phyloP scores from a whole-genome alignment of 2,888 invertebrate genomes.

The Plusia festucae region DNA sequence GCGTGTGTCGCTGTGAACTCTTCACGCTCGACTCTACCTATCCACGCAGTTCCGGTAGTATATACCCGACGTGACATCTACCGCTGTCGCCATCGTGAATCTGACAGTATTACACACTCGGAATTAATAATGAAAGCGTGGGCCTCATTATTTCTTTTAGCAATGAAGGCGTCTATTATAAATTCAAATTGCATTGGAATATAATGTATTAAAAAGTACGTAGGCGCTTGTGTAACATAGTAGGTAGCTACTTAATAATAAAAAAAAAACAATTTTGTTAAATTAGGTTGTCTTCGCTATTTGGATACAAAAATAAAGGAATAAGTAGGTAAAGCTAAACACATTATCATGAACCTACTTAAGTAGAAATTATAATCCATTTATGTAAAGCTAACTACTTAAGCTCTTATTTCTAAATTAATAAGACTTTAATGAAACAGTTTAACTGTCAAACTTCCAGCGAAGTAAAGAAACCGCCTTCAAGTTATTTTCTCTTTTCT shows the following conservation, averaged over 20 bases:
- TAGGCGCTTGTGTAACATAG: background rate
- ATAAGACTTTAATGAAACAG: constrained; percentile 74
- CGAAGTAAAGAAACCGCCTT: constrained; percentile 67
- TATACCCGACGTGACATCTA: constrained; percentile 22
- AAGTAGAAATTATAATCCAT: constrained; percentile 38
- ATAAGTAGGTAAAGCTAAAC: background rate
- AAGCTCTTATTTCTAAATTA: constrained; percentile 66
- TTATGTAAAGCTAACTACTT: constrained; percentile 44
- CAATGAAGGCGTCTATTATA: constrained; percentile 11
- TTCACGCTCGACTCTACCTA: background rate
- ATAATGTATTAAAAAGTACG: background rate
- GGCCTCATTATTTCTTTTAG: background rate
- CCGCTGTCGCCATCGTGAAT: constrained; percentile 14
- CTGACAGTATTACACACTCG: constrained; percentile 36
- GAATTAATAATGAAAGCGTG: constrained; percentile 39
- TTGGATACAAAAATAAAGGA: background rate
- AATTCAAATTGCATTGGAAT: constrained; percentile 12
- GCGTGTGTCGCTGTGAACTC: background rate
- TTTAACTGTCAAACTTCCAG: constrained; percentile 72
- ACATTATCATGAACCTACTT: background rate
- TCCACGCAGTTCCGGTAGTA: constrained; percentile 18
- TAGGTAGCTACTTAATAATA: background rate
- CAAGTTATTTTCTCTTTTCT: constrained; percentile 66
- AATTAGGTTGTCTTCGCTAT: background rate
- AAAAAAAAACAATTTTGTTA: no score